phyloP scores from a whole-genome alignment of 2,888 invertebrate genomes.

The Harpalus rufipes region DNA sequence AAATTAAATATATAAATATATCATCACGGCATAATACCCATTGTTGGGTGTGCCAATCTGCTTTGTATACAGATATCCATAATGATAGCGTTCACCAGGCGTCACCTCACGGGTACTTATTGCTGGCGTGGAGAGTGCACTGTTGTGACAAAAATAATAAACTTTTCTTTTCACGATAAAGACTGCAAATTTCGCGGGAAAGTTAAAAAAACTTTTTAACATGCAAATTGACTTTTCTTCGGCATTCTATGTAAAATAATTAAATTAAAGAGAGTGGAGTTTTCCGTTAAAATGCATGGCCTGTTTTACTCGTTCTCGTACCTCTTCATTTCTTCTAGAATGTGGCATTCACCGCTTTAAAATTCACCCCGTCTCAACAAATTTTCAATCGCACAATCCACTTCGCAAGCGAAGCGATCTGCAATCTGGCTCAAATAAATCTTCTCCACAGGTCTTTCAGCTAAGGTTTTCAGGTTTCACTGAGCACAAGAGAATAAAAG shows the following conservation, averaged over 20 bases:
- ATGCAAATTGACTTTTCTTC: slow-evolving; percentile 11
- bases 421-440: slow-evolving; percentile 37
- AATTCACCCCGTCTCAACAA: slow-evolving; percentile 21
- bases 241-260: slow-evolving; percentile 11
- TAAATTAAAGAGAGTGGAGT: slow-evolving; percentile 15
- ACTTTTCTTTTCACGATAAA: neutral
- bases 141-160: slow-evolving; percentile 25
- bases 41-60: no score
- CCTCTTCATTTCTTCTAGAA: slow-evolving; percentile 26
- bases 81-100: no score
- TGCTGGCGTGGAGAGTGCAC: no score
- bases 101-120: no score
- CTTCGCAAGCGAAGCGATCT: slow-evolving; percentile 29
- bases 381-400: slow-evolving; percentile 43
- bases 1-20: no score
- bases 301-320: slow-evolving; percentile 11
- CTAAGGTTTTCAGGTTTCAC: slow-evolving; percentile 32
- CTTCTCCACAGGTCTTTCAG: slow-evolving; percentile 38
- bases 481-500: neutral
- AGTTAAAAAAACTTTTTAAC: neutral
- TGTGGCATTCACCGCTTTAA: slow-evolving; percentile 18
- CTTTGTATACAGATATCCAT: no score
- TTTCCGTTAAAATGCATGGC: slow-evolving; percentile 7
- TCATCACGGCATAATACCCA: no score
- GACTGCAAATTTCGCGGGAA: neutral